Percentiles rank a stretch among this genome's conserved stretches.
These are phyloP conservation scores for Cabera pusaria DNA, from an alignment of 2,888 invertebrate genomes.

Conservation along the genomic window DNA sequence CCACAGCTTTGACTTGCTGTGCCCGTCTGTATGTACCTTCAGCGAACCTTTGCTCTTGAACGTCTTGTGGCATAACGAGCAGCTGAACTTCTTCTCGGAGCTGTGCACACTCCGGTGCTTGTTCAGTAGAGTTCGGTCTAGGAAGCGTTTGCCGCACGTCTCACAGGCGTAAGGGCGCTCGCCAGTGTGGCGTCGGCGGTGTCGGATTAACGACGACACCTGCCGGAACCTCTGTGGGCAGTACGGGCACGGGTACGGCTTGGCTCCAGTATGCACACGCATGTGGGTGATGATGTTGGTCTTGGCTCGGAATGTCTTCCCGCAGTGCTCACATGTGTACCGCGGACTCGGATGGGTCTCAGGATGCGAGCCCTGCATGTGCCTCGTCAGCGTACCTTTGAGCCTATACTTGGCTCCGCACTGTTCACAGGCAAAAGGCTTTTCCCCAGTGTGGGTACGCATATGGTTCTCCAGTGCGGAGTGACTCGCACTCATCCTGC, in stretches of 20 bases:
- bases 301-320: constrained; percentile 65
- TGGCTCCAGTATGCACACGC: constrained; percentile 67
- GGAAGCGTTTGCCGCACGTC: constrained; percentile 63
- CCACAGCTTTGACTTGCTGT: constrained; percentile 66
- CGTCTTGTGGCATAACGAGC: constrained; percentile 78
- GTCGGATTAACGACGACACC: constrained; percentile 65
- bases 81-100: constrained; percentile 79
- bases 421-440: constrained; percentile 56
- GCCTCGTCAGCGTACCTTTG: constrained; percentile 63
- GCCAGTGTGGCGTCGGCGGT: constrained; percentile 69
- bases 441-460: constrained; percentile 70
- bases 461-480: constrained; percentile 67
- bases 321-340: constrained; percentile 72
- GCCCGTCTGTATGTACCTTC: constrained; percentile 70
- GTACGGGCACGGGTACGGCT: constrained; percentile 62
- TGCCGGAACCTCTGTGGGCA: constrained; percentile 65
- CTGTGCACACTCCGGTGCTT: constrained; percentile 68
- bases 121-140: constrained; percentile 55
- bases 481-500: constrained; percentile 48
- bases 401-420: constrained; percentile 57
- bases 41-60: constrained; percentile 78
- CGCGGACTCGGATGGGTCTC: neutral
- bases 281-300: constrained; percentile 68
- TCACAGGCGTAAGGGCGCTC: constrained; percentile 67
- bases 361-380: constrained; percentile 53